A percentile compares a stretch with the other conserved stretches of the same genome.
Conservation (phyloP, 1,140 invertebrate genomes). For the Zaprionus taronus region DNA sequence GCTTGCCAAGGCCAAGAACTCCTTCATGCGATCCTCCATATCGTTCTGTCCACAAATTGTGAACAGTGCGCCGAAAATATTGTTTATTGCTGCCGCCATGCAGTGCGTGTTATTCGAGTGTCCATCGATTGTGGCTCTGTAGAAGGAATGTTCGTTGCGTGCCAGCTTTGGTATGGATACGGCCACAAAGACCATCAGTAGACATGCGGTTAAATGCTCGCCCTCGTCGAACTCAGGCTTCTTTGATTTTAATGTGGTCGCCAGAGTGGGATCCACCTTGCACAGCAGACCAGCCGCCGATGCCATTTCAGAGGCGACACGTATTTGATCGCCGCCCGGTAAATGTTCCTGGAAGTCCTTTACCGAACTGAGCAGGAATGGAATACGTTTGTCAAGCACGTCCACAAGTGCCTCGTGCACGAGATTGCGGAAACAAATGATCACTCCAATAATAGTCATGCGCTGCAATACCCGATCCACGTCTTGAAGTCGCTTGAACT, state of each 20-base stretch:
- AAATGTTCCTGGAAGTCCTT: constrained; percentile 97
- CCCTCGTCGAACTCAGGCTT: constrained; percentile 94
- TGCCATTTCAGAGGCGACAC: constrained; percentile 98
- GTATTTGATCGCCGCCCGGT: constrained; percentile 95
- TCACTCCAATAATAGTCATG: constrained; percentile 99
- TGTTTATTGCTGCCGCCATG: constrained; percentile 97
- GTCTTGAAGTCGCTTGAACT: constrained; percentile 95
- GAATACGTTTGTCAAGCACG: constrained; percentile 96
- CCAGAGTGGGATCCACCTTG: constrained; percentile 97
- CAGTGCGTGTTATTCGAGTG: constrained; percentile 99
- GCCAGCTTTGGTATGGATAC: constrained; percentile 99
- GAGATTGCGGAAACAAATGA: constrained; percentile 96
- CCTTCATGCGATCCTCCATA: constrained; percentile 98
- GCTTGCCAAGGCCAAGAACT: constrained; percentile 98
- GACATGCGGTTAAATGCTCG: constrained; percentile 96
- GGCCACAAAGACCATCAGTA: constrained; percentile 99
- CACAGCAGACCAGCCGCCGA: constrained; percentile 96
- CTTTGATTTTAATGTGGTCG: constrained; percentile 93
- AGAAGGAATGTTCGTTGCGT: constrained; percentile 94
- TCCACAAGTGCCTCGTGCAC: constrained; percentile 97
- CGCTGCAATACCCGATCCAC: constrained; percentile 97
- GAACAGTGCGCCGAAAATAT: constrained; percentile 98
- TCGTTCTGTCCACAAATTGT: constrained; percentile 97
- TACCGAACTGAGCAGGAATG: constrained; percentile 98
- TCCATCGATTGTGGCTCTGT: constrained; percentile 95